These are phyloP conservation scores for Cephus pygmeus DNA, from an alignment of 2,888 invertebrate genomes.

Conservation along the genomic window DNA sequence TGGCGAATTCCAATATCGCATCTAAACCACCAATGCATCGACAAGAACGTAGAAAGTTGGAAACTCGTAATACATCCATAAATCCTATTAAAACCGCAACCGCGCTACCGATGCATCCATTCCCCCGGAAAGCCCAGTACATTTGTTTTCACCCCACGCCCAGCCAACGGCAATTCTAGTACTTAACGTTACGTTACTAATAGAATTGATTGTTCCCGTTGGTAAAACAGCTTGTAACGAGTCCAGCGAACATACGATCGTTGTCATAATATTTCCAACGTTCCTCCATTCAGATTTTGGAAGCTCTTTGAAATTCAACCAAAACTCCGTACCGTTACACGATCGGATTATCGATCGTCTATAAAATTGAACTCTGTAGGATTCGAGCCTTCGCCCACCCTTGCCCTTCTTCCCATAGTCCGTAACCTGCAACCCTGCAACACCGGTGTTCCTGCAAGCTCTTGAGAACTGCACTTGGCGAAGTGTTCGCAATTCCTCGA, in stretches of 20 bases:
- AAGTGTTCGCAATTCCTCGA: background rate
- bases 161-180: conserved; percentile 25
- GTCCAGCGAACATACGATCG: background rate
- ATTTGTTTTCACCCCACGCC: conserved; percentile 41
- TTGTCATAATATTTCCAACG: conserved; percentile 1
- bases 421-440: background rate
- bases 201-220: conserved; percentile 33
- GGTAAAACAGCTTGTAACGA: background rate
- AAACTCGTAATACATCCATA: background rate
- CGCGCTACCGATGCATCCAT: conserved; percentile 1
- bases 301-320: background rate
- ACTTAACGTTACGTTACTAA: conserved; percentile 26
- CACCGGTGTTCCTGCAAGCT: background rate
- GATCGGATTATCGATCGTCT: background rate
- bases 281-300: background rate
- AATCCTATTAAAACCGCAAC: conserved; percentile 2
- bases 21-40: background rate
- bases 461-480: background rate
- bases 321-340: background rate
- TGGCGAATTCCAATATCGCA: background rate
- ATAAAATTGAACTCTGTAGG: background rate
- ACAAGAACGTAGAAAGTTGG: background rate
- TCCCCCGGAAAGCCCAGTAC: background rate
- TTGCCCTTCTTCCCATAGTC: background rate
- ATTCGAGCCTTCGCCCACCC: background rate